Evolutionary conservation across 2,888 invertebrate genomes (phyloP).

Genomic region (Drosophila incognita): DNA sequence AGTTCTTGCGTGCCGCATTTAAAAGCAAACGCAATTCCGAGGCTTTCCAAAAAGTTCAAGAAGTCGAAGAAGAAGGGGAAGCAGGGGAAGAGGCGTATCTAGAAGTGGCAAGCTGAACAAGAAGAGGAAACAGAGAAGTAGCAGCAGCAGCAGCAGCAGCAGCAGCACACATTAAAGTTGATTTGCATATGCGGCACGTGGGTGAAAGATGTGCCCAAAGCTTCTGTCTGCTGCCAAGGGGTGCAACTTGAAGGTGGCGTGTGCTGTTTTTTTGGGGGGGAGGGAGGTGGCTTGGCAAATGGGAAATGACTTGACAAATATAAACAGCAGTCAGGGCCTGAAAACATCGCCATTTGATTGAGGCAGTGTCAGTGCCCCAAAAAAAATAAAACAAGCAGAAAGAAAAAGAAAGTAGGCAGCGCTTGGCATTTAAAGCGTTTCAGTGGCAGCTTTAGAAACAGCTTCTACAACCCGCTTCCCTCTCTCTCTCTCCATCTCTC

Average conservation of each 20-base stretch:
- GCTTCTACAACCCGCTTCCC: background rate
- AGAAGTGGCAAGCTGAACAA: conserved; percentile 11
- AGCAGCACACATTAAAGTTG: conserved; percentile 67
- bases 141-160: background rate
- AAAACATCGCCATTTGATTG: conserved; percentile 51
- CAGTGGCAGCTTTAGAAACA: conserved; percentile 8
- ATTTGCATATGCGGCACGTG: conserved; percentile 72
- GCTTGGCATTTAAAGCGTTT: conserved; percentile 64
- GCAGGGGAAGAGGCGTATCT: background rate
- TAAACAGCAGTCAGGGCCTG: conserved; percentile 38
- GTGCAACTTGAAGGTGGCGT: background rate
- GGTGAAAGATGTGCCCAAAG: conserved; percentile 40
- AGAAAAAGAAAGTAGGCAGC: conserved; percentile 58
- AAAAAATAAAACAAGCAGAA: background rate
- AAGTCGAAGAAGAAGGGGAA: conserved; percentile 4
- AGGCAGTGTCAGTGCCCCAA: conserved; percentile 39
- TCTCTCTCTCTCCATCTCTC: no score
- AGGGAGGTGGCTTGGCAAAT: background rate
- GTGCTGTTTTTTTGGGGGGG: no score
- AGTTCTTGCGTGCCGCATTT: conserved; percentile 63
- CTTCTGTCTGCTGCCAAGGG: conserved; percentile 29
- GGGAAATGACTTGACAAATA: conserved; percentile 71
- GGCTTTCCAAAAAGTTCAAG: conserved; percentile 18
- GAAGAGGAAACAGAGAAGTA: background rate
- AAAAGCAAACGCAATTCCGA: conserved; percentile 76